Base-by-base conservation (phyloP, 2,888 invertebrate genomes). In the Salpingus planirostris region DNA sequence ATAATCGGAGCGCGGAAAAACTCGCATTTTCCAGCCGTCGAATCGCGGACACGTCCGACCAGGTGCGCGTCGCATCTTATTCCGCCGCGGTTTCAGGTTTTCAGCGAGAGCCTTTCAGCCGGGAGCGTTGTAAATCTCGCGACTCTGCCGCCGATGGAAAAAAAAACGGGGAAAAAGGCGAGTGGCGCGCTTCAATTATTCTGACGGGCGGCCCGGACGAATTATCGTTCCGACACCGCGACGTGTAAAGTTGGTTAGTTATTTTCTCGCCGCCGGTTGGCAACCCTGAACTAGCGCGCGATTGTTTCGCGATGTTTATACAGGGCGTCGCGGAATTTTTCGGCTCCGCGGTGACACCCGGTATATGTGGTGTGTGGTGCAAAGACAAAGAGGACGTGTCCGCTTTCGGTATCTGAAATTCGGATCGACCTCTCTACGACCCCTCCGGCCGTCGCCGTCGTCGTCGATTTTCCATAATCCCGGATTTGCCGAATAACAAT, bases 211-310 rank as follows among this genome's bases (percentile, higher is more conserved):
- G n/a, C n/a, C n/a, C 45, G 52, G 61, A 62, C 59, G 62, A 61
- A 62, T 63, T 63, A 61, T 60, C 57, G 56, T 47, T 51, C 52
- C 59, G 52, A 59, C 60, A 57, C 57, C 51, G 5, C 52, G 54
- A 55, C 61, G 62, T 60, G 62, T 62, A 60, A 62, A 60, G 55
- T 59, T 51, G 59, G 59, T 62, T 61, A 60, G 63, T 62, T 63
- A 62, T 62, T 62, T 60, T 62, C 63, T 61, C 60, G 57, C 60
- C 55, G 49, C 38, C 46, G 35, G 46, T 49, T 47, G 51, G 48
- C 52, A 48, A 50, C 44, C 45, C 43, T 57, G 55, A 57, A 57
- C 55, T 57, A 54, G 37, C 45, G 12, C 27, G 13, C 49, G 56
- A 58, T 55, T 58, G 58, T n/a, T n/a, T n/a, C n/a, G n/a, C n/a